Evolutionary conservation across 2,888 invertebrate genomes (phyloP).

Genomic region (Brachyptera putata): DNA sequence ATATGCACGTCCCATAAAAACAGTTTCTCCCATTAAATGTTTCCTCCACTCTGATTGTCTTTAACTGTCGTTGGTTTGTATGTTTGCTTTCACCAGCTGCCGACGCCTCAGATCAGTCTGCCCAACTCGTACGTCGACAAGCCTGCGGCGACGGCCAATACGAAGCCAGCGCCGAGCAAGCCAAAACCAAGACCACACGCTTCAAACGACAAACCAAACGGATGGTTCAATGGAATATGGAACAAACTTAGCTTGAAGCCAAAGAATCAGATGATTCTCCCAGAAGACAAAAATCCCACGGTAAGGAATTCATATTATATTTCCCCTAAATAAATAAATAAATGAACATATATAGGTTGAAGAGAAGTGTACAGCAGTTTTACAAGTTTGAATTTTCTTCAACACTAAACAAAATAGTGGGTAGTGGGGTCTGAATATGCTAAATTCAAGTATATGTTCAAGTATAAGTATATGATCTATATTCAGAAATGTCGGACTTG

Average conservation of each 20-base stretch:
- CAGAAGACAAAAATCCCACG: conserved; percentile 89
- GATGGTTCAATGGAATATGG: conserved; percentile 84
- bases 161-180: neutral
- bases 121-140: conserved; percentile 9
- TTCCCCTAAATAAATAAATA: no score
- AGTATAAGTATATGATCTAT: no score
- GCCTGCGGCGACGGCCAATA: neutral
- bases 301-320: conserved; percentile 59
- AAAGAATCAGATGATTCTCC: conserved; percentile 93
- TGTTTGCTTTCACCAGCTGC: neutral
- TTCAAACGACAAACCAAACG: conserved; percentile 17
- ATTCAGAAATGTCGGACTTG: no score
- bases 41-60: no score
- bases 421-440: no score
- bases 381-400: no score
- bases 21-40: no score
- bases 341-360: no score
- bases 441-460: no score
- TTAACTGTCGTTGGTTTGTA: conserved; percentile 10
- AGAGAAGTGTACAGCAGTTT: no score
- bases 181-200: conserved; percentile 1
- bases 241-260: conserved; percentile 76
- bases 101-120: conserved; percentile 16
- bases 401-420: no score
- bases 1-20: no score